These are phyloP conservation scores for Deroplatys truncata DNA, from an alignment of 2,888 invertebrate species.

Conservation along the genomic window DNA sequence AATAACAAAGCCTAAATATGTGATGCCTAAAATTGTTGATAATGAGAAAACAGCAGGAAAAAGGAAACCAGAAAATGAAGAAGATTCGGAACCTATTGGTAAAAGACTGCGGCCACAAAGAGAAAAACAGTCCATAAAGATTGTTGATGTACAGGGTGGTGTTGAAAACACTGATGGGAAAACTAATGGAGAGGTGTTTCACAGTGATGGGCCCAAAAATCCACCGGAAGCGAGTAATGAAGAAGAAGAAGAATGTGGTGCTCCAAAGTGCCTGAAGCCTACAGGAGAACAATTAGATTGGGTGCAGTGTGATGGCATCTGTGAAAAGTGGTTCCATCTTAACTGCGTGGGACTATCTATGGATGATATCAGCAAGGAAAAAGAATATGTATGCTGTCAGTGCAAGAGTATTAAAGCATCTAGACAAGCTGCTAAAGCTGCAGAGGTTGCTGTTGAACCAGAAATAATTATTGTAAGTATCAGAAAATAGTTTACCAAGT, in stretches of 20 bases:
- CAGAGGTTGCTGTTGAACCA: not conserved
- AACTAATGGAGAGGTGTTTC: too few species aligned
- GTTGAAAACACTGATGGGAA: too few species aligned
- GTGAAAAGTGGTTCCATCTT: conserved; percentile 97
- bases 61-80: not conserved
- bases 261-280: conserved; percentile 67
- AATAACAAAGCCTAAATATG: conserved; percentile 54
- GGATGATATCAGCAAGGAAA: conserved; percentile 77
- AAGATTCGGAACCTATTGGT: not conserved
- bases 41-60: not conserved
- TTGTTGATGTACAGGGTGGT: not conserved
- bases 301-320: conserved; percentile 96
- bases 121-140: not conserved
- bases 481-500: not conserved
- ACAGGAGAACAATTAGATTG: conserved; percentile 74
- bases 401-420: conserved; percentile 39
- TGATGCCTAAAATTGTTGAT: conserved; percentile 42
- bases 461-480: not conserved
- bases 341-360: conserved; percentile 88
- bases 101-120: not conserved
- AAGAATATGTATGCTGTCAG: conserved; percentile 76
- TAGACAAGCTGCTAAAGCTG: not conserved
- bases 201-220: not conserved
- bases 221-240: conserved; percentile 41
- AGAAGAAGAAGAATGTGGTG: conserved; percentile 67